Percentiles rank a stretch among this genome's conserved stretches.
phyloP scores from a whole-genome alignment of 30 jellyfish, hydroid and myxozoan species.

The Aurelia aurita complex sp. Pacific region DNA sequence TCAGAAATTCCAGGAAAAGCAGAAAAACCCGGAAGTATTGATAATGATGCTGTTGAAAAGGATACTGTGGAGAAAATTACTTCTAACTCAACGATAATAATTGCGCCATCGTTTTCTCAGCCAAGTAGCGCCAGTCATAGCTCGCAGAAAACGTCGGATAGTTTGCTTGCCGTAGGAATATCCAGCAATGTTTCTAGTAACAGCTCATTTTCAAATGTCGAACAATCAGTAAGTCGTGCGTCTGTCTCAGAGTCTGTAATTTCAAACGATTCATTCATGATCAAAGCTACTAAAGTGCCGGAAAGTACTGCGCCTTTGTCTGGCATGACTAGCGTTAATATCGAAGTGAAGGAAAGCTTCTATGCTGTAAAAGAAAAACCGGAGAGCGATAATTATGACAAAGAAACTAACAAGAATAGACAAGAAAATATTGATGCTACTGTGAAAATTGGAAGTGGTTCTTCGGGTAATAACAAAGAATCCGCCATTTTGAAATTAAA shows the following conservation, averaged over 20 bases:
- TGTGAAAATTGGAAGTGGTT: constrained; percentile 63
- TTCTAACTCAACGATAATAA: background rate
- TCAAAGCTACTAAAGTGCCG: constrained; percentile 26
- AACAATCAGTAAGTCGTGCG: constrained; percentile 34
- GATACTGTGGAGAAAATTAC: background rate
- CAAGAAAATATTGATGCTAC: constrained; percentile 8
- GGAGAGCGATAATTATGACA: constrained; percentile 11
- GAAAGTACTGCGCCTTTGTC: background rate
- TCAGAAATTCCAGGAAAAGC: background rate
- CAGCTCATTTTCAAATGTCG: constrained; percentile 5
- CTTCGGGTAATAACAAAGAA: constrained; percentile 92
- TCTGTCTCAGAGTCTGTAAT: constrained; percentile 29
- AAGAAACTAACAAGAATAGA: background rate
- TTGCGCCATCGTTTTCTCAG: constrained; percentile 61
- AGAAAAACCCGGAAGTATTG: background rate
- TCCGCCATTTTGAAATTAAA: constrained; percentile 89
- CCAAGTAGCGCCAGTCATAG: constrained; percentile 39
- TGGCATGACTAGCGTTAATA: background rate
- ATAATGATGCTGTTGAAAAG: background rate
- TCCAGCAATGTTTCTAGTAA: background rate
- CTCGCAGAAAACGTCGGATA: constrained; percentile 33
- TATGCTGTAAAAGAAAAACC: constrained; percentile 2
- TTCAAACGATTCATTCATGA: background rate
- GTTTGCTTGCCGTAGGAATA: background rate
- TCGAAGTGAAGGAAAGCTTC: constrained; percentile 10